A percentile compares a stretch with the other conserved stretches of the same genome.
phyloP scores from a whole-genome alignment of 2,888 invertebrate species.

The Parascotia fuliginaria region DNA sequence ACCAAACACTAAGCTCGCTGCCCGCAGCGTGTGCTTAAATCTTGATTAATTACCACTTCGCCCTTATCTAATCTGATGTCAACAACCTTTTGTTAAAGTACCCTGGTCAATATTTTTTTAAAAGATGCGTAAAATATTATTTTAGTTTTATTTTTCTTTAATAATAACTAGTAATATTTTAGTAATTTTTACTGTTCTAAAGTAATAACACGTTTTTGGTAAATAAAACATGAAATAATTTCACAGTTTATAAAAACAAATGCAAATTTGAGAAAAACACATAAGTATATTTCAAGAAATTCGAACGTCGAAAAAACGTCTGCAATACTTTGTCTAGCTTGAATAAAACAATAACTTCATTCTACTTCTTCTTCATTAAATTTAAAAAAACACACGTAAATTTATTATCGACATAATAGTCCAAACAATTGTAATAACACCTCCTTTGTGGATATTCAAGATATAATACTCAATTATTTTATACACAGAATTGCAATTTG shows the following conservation, averaged over 20 bases:
- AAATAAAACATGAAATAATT: no score
- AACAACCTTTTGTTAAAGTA: conserved; percentile 47
- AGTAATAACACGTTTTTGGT: no score
- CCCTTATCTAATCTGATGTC: conserved; percentile 54
- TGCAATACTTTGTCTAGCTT: no score
- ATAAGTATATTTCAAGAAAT: no score
- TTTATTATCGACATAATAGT: neutral
- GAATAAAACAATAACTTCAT: no score
- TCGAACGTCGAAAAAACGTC: no score
- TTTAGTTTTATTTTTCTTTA: no score
- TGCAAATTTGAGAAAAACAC: no score
- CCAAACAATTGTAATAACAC: neutral
- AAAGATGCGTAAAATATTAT: neutral
- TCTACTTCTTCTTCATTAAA: no score
- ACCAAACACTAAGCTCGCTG: conserved; percentile 33
- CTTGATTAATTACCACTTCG: conserved; percentile 42
- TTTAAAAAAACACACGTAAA: neutral
- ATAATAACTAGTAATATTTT: no score
- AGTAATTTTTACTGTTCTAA: no score
- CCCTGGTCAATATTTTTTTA: neutral
- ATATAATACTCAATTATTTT: neutral
- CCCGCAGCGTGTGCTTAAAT: conserved; percentile 39
- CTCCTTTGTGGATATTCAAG: neutral
- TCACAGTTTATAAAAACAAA: no score
- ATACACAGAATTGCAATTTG: neutral